Percentiles rank a stretch among this genome's conserved stretches.
phyloP scores from a whole-genome alignment of 2,113 vertebrate species.

The Psephotus haematonotus region DNA sequence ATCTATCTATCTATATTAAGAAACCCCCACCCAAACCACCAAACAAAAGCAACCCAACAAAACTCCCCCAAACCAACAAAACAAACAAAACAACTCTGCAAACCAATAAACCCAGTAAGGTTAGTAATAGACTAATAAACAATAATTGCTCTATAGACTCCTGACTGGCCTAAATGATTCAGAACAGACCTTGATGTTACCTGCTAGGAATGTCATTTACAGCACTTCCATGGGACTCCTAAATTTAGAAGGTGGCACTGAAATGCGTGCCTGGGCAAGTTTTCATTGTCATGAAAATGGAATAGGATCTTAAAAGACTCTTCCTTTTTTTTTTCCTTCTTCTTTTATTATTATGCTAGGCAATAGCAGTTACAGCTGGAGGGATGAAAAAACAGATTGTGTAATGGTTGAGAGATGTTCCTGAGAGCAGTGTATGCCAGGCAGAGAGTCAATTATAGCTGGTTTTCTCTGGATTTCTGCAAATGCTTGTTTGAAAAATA shows the following conservation, averaged over 20 bases:
- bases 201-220: not conserved
- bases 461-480: not conserved
- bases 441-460: too few species aligned
- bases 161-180: not conserved
- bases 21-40: fast-evolving
- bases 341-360: not conserved
- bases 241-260: not conserved
- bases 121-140: not conserved
- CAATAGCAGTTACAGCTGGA: not conserved
- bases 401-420: not conserved
- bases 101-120: not conserved
- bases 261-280: not conserved
- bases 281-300: not conserved
- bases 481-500: not conserved
- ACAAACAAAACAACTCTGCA: too few species aligned
- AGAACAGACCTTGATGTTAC: not conserved
- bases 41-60: not conserved
- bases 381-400: not conserved
- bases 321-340: not conserved
- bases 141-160: not conserved
- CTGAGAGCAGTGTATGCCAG: not conserved
- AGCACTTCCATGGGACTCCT: not conserved
- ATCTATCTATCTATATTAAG: too few species aligned
- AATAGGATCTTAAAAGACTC: not conserved
- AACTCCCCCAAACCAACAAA: not conserved